Evolutionary conservation across 2,797 vertebrate genomes (phyloP), one percentile per base, ranked within the genome.

Genomic region (Amniataba percoides): DNA sequence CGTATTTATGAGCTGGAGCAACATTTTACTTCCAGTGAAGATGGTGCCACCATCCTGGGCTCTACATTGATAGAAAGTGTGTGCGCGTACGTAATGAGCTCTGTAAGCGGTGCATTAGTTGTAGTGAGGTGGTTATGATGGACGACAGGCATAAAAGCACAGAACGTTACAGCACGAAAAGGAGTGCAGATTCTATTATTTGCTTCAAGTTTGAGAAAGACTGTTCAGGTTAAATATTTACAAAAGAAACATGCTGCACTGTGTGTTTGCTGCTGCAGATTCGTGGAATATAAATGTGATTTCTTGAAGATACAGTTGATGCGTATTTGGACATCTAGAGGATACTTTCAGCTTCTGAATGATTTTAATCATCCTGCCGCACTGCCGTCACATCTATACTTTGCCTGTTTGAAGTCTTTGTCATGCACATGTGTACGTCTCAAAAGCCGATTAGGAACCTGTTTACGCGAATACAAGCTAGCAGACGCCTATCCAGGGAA

Each of bases 201-300:
- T n/a, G 43, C 15, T 39, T 59, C 23, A 48, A 1, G 1, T 25
- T 25, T 7, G 3, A 31, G 43, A 57, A 74, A 65, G 1, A 63
- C 21, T 43, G 21, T 71, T 71, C 18, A 25, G 45, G 23, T 68
- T 34, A 45, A 69, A 56, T 34, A 19, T 46, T 57, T 5, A 56
- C 15, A 21, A 70, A 40, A 16, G 40, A 15, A 58, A 70, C 31
- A 12, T 15, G 4, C 18, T 2, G 4, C 27, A 68, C 31, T 68
- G 9, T 46, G 1, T 4, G 0, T 39, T 36, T 46, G 21, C 15
- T 66, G 55, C 21, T 27, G 13, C 31, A 61, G 27, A 53, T 59
- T 61, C 14, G n/a, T n/a, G 2, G 39, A 14, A 25, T 18, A 46
- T 63, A 40, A 36, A 36, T 9, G 8, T 36, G 34, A 36, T 36